Evolutionary conservation across 1,140 invertebrate species (phyloP).

Genomic region (Probaryconus sp.): DNA sequence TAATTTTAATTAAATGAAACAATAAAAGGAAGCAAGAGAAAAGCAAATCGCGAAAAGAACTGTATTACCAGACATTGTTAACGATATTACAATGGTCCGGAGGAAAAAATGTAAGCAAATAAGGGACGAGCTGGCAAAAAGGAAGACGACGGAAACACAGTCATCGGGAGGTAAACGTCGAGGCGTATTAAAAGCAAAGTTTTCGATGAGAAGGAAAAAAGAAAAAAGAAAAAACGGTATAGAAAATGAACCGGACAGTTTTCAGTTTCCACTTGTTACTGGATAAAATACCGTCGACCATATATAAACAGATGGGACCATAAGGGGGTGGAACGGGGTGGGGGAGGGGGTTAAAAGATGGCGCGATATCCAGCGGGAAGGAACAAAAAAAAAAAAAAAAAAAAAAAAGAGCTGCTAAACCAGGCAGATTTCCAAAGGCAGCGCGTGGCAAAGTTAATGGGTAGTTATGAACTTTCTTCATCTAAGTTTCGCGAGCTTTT

Average conservation of each 20-base stretch:
- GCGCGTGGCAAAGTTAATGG: constrained; percentile 67
- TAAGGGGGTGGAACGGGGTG: background rate
- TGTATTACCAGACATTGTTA: constrained; percentile 23
- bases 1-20: constrained; percentile 42
- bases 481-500: constrained; percentile 70
- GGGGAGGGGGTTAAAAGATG: constrained; percentile 22
- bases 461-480: constrained; percentile 74
- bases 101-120: constrained; percentile 1
- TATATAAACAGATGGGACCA: constrained; percentile 4
- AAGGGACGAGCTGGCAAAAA: background rate
- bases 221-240: constrained; percentile 12
- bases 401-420: constrained; percentile 42
- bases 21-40: constrained; percentile 12
- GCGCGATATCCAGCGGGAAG: constrained; percentile 9
- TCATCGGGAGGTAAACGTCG: constrained; percentile 8
- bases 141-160: constrained; percentile 5
- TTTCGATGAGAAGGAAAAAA: constrained; percentile 14
- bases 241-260: constrained; percentile 28
- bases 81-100: constrained; percentile 27
- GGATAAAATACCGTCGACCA: constrained; percentile 20
- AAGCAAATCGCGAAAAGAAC: constrained; percentile 3
- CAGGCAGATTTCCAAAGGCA: constrained; percentile 54
- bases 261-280: constrained; percentile 12
- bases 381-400: background rate
- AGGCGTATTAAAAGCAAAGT: constrained; percentile 25